Conservation (phyloP, 2,113 vertebrate genomes). For the Coptodon bakossiorum region DNA sequence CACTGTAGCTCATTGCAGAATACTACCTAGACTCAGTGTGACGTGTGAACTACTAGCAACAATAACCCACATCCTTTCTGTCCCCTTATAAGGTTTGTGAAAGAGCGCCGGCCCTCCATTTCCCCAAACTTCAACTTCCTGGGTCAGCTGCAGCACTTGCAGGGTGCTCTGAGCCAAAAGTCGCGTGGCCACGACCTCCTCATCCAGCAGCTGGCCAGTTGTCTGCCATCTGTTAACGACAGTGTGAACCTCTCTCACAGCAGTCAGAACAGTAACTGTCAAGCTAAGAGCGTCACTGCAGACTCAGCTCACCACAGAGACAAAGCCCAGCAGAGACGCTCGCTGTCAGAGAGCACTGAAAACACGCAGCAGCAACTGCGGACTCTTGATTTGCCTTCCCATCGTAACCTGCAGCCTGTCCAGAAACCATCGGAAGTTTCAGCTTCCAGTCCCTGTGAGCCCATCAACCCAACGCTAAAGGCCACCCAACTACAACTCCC, state of each 20-base stretch:
- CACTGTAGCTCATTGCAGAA: neutral
- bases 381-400: conserved; percentile 5
- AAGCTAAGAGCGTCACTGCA: neutral
- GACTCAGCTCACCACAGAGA: neutral
- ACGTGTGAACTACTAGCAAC: neutral
- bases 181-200: neutral
- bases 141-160: conserved; percentile 76
- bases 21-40: neutral
- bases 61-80: neutral
- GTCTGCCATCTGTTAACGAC: neutral
- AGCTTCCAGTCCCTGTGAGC: neutral
- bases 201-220: conserved; percentile 1
- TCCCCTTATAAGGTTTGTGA: conserved; percentile 70
- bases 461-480: neutral
- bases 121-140: conserved; percentile 83
- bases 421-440: neutral
- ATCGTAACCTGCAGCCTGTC: neutral
- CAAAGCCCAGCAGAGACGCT: neutral
- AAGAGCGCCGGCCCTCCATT: conserved; percentile 76
- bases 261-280: neutral
- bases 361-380: neutral
- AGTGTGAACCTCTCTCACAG: neutral
- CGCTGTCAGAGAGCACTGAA: neutral
- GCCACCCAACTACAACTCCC: conserved; percentile 43
- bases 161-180: conserved; percentile 61